Conservation (phyloP, 2,888 invertebrate genomes). For the Plusia festucae region DNA sequence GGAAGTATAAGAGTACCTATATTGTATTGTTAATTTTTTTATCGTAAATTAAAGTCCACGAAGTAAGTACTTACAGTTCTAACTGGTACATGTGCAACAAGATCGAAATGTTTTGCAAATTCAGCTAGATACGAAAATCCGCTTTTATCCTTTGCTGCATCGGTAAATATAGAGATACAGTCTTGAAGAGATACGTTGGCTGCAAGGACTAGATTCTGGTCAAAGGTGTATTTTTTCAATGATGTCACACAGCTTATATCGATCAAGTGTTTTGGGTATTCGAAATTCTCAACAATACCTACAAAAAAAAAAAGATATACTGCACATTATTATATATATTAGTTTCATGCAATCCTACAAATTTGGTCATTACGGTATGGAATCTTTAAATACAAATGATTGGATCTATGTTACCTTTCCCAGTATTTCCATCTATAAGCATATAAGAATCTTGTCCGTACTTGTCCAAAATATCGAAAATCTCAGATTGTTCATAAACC, state of each 20-base stretch:
- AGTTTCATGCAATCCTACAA: too few relatives aligned
- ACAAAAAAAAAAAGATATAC: too few relatives aligned
- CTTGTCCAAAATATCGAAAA: constrained; percentile 83
- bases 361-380: too few relatives aligned
- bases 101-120: constrained; percentile 89
- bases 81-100: constrained; percentile 91
- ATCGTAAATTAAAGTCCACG: too few relatives aligned
- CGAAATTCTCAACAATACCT: constrained; percentile 77
- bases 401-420: constrained; percentile 89
- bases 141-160: constrained; percentile 69
- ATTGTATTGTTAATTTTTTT: too few relatives aligned
- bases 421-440: constrained; percentile 92
- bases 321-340: too few relatives aligned
- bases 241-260: constrained; percentile 76
- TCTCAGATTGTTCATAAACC: constrained; percentile 79
- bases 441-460: constrained; percentile 85
- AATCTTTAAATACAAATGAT: too few relatives aligned
- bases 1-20: constrained; percentile 37
- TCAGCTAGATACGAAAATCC: constrained; percentile 87
- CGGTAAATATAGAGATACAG: constrained; percentile 84
- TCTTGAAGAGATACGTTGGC: constrained; percentile 89
- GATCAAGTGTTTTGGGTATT: constrained; percentile 72
- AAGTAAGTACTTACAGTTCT: constrained; percentile 87
- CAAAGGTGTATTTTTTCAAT: constrained; percentile 72
- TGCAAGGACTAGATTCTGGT: constrained; percentile 87